Evolutionary conservation across 2,888 invertebrate species (phyloP), one percentile per base, ranked within the genome.

Genomic region (Dasysyrphus tricinctus): DNA sequence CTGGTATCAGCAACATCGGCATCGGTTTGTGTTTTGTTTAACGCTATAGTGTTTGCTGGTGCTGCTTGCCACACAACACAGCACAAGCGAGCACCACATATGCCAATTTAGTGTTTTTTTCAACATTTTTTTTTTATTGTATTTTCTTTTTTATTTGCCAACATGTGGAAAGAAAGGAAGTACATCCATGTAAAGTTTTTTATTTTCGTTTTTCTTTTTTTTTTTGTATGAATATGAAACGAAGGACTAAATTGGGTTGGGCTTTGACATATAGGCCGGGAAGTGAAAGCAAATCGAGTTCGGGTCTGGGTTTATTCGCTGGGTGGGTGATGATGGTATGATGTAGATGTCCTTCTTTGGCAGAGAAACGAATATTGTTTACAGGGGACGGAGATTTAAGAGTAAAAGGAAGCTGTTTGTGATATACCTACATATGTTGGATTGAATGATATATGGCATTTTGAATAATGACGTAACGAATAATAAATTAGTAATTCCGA

Each of bases 191-290:
- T 78, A 74, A 61, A 61, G 67, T 77, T 80, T 76, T 76, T 42
- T 14, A 72, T 67, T 75, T 72, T 70, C 42, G 19, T 14, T 37
- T 19, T 16, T 70, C 63, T 70, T 19, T 24, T 19, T 29, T 61
- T 56, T 75, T 74, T 61, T 76, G 75, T 49, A 85, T 85, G 77
- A 73, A 85, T 85, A 85, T 80, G 69, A 80, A 85, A 85, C 80
- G 85, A 78, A 80, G 80, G 77, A 80, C 85, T 85, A 85, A 85
- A 85, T 85, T 85, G 85, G 85, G 85, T 85, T 85, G 77, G 85
- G 85, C 85, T 85, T 77, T 80, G 80, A 80, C 77, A 80, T 69
- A 80, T 54, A 80, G 73, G 73, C 80, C 67, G 69, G 70, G 80
- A 77, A 85, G 85, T 80, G 80, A 80, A 85, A 77, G 85, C 75